Percentiles rank a stretch among this genome's conserved stretches.
Evolutionary conservation across 2,113 vertebrate genomes (phyloP).

Genomic region (Passer montanus): DNA sequence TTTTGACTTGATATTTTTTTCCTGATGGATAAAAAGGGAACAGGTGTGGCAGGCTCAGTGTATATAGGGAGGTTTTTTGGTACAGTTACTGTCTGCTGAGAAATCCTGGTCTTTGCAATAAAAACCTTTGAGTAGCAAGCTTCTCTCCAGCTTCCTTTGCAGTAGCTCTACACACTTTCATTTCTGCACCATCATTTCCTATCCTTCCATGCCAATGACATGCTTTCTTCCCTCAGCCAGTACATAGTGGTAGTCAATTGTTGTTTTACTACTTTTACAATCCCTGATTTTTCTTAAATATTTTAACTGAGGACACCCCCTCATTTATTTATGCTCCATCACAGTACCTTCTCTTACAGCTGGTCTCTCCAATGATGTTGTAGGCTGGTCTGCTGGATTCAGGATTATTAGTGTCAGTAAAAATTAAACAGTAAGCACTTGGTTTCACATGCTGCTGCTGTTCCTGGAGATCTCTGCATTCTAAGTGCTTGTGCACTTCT

Average conservation of each 20-base stretch:
- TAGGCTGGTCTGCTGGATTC: background rate
- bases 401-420: background rate
- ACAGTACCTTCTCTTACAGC: background rate
- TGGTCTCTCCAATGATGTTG: background rate
- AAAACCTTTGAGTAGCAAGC: background rate
- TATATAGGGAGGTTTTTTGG: background rate
- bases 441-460: background rate
- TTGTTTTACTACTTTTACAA: background rate
- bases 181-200: background rate
- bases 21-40: background rate
- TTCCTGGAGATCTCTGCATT: background rate
- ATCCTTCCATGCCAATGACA: background rate
- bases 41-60: background rate
- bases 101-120: background rate
- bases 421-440: background rate
- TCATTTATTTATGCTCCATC: background rate
- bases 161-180: background rate
- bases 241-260: accelerated
- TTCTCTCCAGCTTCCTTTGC: background rate
- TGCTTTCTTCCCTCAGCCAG: background rate
- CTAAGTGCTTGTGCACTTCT: background rate
- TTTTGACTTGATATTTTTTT: slow-evolving; percentile 11
- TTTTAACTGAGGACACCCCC: background rate
- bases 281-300: background rate
- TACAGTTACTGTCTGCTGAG: background rate